Evolutionary conservation across 92 coral and sea anemone species (phyloP), one percentile per base, ranked within the genome.

Genomic region (Epizoanthus stellaris): DNA sequence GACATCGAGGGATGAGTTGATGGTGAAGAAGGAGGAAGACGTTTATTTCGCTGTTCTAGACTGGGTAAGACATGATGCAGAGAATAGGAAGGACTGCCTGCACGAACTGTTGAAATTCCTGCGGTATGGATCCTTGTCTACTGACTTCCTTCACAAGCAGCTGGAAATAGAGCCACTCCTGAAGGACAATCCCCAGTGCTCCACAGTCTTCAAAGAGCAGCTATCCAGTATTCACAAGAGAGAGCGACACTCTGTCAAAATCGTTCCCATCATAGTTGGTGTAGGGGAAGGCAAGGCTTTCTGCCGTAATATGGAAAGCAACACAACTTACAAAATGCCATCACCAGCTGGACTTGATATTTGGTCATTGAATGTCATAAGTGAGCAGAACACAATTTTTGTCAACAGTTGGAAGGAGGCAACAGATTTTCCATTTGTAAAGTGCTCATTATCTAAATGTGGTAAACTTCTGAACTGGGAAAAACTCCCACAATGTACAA

Each of bases 351-450:
- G 39, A 16, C 1, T 30, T 23, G 25, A 38, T 65, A 4, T 13
- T 65, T 65, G 25, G 25, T 5, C 25, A 11, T 21, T 66, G 45
- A 66, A 66, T 21, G 71, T 40, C 23, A 16, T 17, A 21, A 40
- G 23, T 66, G 38, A 21, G 39, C 40, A 66, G 71, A 66, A 12
- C 45, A 30, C 71, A 66, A 66, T 66, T 25, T 66, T 66, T 66
- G 71, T 40, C 43, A 12, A 3, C 71, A 66, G 71, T 66, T 4
- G 34, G 3, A 40, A 17, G 6, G 2, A 13, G 3, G 38, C 45
- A 3, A 30, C 17, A 23, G 39, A 16, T 12, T 34, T 14, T 21
- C 70, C 70, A 6, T 65, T 65, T 15, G 70, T 25, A 38, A 65
- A 65, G 43, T 30, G 71, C 54, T 40, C 40, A 25, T 5, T 66